phyloP scores from a whole-genome alignment of 2,797 vertebrate genomes.

The Enteromius mattozi region DNA sequence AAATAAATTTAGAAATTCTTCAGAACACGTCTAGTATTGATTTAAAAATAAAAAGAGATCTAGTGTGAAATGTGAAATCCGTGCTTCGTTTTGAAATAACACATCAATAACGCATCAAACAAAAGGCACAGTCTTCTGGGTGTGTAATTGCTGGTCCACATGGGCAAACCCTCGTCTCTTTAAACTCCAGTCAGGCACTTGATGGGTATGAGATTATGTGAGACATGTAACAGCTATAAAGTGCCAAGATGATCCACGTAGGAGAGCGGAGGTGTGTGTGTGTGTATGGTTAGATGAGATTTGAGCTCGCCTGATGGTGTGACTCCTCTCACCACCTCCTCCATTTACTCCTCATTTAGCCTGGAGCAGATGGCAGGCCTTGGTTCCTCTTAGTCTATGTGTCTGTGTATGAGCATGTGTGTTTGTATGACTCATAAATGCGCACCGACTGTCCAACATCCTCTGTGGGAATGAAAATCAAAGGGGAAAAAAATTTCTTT shows the following conservation, averaged over 20 bases:
- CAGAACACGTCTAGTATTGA: constrained; percentile 26
- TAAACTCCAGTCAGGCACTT: constrained; percentile 35
- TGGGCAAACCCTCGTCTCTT: constrained; percentile 33
- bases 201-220: constrained; percentile 40
- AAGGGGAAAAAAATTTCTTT: neutral
- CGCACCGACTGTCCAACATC: neutral
- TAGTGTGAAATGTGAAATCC: constrained; percentile 9
- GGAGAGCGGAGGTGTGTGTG: constrained; percentile 12
- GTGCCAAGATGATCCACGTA: constrained; percentile 16
- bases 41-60: constrained; percentile 13
- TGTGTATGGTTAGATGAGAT: constrained; percentile 31
- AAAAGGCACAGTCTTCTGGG: constrained; percentile 23
- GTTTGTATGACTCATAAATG: constrained; percentile 31
- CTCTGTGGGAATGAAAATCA: neutral
- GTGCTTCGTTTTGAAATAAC: constrained; percentile 18
- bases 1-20: constrained; percentile 25
- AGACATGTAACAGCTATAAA: constrained; percentile 42
- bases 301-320: constrained; percentile 62
- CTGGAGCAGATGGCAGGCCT: constrained; percentile 93
- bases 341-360: constrained; percentile 88
- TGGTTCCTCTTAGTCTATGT: constrained; percentile 53
- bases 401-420: constrained; percentile 26
- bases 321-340: constrained; percentile 73
- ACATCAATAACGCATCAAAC: constrained; percentile 32
- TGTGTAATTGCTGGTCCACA: constrained; percentile 36